phyloP scores from a whole-genome alignment of 2,113 vertebrate genomes.

The Paramisgurnus dabryanus region DNA sequence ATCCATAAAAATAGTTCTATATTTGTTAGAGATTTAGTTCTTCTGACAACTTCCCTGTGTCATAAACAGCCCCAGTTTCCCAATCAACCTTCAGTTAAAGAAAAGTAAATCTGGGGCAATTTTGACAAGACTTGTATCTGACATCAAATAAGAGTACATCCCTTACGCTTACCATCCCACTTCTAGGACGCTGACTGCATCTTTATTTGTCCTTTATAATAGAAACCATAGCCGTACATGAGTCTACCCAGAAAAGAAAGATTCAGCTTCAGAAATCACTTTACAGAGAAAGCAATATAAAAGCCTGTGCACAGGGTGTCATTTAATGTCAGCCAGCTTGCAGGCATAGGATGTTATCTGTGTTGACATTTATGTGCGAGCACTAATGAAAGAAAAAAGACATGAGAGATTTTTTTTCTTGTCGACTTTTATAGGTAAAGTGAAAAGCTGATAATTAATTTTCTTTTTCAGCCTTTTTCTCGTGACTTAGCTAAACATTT shows the following conservation, averaged over 20 bases:
- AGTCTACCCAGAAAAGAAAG: constrained; percentile 45
- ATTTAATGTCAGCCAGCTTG: constrained; percentile 59
- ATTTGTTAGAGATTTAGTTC: too few relatives aligned
- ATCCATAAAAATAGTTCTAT: too few relatives aligned
- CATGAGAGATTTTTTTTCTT: constrained; percentile 47
- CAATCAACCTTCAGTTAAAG: background rate
- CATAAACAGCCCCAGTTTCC: too few relatives aligned
- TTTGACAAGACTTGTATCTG: constrained; percentile 6
- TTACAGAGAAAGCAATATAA: constrained; percentile 58
- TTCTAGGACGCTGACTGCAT: constrained; percentile 33
- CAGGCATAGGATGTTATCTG: constrained; percentile 66
- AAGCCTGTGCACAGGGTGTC: constrained; percentile 43
- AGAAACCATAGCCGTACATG: constrained; percentile 44
- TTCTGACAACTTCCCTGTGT: too few relatives aligned
- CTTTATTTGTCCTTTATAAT: constrained; percentile 50
- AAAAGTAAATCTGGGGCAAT: constrained; percentile 16
- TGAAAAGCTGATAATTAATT: constrained; percentile 54
- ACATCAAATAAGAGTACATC: constrained; percentile 39
- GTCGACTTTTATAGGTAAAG: constrained; percentile 52
- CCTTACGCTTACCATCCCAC: constrained; percentile 42
- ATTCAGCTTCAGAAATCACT: constrained; percentile 54
- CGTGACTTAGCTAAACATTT: background rate
- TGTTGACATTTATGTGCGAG: constrained; percentile 70
- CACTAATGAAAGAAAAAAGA: constrained; percentile 69
- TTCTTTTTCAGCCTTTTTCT: constrained; percentile 29